A percentile compares a stretch with the other conserved stretches of the same genome.
phyloP scores from a whole-genome alignment of 2,113 vertebrate species.

The Rhinopomastus cyanomelas region DNA sequence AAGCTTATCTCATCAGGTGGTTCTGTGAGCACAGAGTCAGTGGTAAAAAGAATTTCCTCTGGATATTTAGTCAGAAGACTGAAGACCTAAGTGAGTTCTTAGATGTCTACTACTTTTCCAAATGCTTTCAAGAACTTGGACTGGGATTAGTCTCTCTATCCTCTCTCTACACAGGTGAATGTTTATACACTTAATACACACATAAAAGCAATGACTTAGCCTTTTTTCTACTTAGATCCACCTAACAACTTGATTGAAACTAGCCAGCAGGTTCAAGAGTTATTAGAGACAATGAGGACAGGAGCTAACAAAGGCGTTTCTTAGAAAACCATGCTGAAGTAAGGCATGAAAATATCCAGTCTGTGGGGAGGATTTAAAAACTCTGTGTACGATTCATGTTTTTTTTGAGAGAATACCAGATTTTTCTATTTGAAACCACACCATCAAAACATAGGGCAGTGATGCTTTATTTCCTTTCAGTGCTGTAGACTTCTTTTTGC shows the following conservation, averaged over 20 bases:
- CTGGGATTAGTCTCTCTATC: background rate
- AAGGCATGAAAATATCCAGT: conserved; percentile 36
- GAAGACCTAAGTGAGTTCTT: background rate
- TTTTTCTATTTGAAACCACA: conserved; percentile 50
- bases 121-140: background rate
- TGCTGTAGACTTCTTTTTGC: background rate
- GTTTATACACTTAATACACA: background rate
- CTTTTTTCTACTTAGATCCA: background rate
- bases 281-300: background rate
- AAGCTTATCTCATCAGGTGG: background rate
- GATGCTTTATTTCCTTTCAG: background rate
- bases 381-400: conserved; percentile 22
- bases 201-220: background rate
- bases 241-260: background rate
- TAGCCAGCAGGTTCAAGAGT: background rate
- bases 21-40: background rate
- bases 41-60: background rate
- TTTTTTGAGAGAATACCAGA: conserved; percentile 39
- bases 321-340: conserved; percentile 28
- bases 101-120: background rate
- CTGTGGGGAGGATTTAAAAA: conserved; percentile 31
- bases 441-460: background rate
- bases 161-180: background rate
- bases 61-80: background rate
- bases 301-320: background rate